Conservation (phyloP, 2,797 vertebrate species). For the Apodemus agrarius region DNA sequence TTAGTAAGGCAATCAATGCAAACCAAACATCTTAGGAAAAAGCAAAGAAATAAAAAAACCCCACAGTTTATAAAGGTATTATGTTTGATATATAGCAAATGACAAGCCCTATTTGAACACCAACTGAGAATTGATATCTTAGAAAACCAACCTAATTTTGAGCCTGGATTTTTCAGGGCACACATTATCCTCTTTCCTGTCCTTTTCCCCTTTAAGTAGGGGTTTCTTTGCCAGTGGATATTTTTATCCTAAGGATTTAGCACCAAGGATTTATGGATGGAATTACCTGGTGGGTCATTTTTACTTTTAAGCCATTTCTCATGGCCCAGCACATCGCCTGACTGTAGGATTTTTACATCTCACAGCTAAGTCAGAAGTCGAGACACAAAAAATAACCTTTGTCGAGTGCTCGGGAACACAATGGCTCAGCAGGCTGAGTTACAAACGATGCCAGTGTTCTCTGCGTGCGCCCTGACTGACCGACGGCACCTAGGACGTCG, state of each 20-base stretch:
- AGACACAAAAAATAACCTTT: constrained; percentile 11
- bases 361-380: constrained; percentile 12
- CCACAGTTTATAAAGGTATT: not conserved
- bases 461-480: not conserved
- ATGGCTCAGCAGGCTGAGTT: too few relatives aligned
- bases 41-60: not conserved
- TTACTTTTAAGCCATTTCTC: constrained; percentile 52
- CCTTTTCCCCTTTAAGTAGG: constrained; percentile 42
- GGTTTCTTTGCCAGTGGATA: not conserved
- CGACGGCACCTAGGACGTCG: not conserved
- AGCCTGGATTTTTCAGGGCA: constrained; percentile 27
- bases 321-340: not conserved
- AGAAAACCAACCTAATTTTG: not conserved
- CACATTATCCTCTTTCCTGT: not conserved
- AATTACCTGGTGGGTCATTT: not conserved
- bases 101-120: not conserved
- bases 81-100: not conserved
- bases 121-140: not conserved
- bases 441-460: not conserved
- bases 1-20: not conserved
- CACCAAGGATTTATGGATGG: not conserved
- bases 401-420: not conserved
- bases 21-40: not conserved
- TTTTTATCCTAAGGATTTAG: constrained; percentile 30
- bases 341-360: not conserved